Evolutionary conservation across 2,888 invertebrate species (phyloP).

Genomic region (Strigamia crassipes): DNA sequence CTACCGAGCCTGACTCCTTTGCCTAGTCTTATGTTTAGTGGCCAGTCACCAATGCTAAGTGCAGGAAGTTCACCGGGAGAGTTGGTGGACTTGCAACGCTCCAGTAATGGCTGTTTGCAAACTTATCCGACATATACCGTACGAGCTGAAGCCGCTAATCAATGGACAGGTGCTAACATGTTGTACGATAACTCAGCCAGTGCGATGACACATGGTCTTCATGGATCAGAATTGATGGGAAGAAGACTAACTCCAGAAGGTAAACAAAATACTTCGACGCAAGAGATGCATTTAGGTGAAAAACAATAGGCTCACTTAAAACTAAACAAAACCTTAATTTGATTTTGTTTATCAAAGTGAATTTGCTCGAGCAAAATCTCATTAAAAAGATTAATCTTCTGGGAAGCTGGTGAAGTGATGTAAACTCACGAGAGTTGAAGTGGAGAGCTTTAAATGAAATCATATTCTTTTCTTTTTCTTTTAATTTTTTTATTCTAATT

Average conservation of each 20-base stretch:
- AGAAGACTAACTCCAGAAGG: neutral
- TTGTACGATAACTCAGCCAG: neutral
- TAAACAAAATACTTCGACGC: too few relatives aligned
- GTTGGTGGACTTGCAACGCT: neutral
- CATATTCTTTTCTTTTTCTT: too few relatives aligned
- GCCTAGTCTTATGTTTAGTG: neutral
- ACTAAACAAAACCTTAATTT: too few relatives aligned
- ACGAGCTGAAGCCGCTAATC: neutral
- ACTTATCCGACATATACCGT: neutral
- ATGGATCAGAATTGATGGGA: neutral
- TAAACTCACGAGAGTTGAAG: too few relatives aligned
- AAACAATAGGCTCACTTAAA: too few relatives aligned
- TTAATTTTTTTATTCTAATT: neutral
- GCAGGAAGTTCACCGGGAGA: neutral
- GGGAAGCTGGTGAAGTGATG: too few relatives aligned
- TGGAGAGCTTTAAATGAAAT: too few relatives aligned
- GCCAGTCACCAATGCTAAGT: neutral
- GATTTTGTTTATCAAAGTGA: too few relatives aligned
- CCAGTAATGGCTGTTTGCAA: neutral
- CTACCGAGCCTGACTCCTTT: neutral
- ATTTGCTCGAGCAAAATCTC: too few relatives aligned
- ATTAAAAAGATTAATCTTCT: too few relatives aligned
- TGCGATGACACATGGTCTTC: neutral
- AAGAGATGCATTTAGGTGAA: too few relatives aligned
- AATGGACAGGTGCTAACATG: neutral